Base-by-base conservation (phyloP, 1,140 invertebrate species). In the Tigriopus japonicus region DNA sequence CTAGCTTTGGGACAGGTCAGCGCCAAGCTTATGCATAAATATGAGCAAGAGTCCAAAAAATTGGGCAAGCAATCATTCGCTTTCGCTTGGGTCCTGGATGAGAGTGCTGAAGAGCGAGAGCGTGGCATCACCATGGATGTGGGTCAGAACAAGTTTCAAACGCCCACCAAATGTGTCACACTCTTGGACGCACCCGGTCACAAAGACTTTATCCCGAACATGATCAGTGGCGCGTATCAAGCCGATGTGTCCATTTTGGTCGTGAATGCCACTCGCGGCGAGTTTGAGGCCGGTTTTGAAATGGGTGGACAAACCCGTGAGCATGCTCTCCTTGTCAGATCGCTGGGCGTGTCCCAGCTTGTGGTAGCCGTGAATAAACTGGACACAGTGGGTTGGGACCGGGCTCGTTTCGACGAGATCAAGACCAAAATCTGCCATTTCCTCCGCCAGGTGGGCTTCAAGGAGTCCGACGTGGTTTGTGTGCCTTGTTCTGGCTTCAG, bases 1-100 rank as follows among this genome's bases (percentile, higher is more conserved):
- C 95, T 82, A 69, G 80, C 85, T 64, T 71, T 97, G 17, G 93
- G 92, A 15, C 83, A 86, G 72, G 88, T 99, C 1, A 84, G 85
- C 42, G 83, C 91, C 66, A 85, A 84, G 69, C 78, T 82, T 0
- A 88, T 99, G 78, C 92, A 97, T 71, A 97, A 96, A 71, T 94
- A 95, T 78, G 92, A 97, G 71, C 87, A 92, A 69, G 94, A 99
- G 68, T 94, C 94, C 55, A 89, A 90, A 69, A 97, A 98, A 71
- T 73, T 93, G 64, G 96, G 96, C 0, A 99, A 99, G 73, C 87
- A 94, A 65, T 95, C 91, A 51, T 99, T 98, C 69, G 86, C 89
- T 73, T 98, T 89, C 76, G 95, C 95, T 14, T 99, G 95, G 95
- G 89, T 98, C 10, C 73, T 99, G n/a, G 96, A 99, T 75, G 92